Evolutionary conservation across 2,113 vertebrate species (phyloP).

Genomic region (Peromyscus leucopus): DNA sequence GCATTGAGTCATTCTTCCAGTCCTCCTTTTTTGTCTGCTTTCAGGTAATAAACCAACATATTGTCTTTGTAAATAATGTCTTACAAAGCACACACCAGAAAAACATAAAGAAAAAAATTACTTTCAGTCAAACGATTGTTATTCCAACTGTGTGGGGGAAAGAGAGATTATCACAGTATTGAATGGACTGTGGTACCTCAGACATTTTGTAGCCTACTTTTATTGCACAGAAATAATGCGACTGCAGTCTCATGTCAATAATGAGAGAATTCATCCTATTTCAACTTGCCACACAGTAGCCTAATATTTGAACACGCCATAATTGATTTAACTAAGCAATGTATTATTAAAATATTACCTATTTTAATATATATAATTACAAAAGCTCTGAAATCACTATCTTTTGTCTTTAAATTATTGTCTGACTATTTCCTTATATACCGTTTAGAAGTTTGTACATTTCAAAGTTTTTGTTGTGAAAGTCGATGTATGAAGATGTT

Average conservation of each 20-base stretch:
- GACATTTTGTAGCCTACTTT: neutral
- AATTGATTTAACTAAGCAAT: constrained; percentile 3
- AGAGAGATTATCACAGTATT: neutral
- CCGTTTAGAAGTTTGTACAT: neutral
- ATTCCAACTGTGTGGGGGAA: neutral
- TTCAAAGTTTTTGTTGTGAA: neutral
- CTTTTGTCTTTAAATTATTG: neutral
- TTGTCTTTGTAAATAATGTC: constrained; percentile 16
- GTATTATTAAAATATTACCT: neutral
- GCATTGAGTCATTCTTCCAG: neutral
- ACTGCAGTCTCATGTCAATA: neutral
- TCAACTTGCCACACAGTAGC: neutral
- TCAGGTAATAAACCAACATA: constrained; percentile 44
- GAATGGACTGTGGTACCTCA: neutral
- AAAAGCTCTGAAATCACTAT: neutral
- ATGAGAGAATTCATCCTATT: neutral
- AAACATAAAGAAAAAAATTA: constrained; percentile 30
- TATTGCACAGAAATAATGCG: constrained; percentile 18
- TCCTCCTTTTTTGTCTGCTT: neutral
- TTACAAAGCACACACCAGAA: constrained; percentile 17
- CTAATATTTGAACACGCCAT: neutral
- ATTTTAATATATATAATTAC: neutral
- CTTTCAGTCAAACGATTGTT: constrained; percentile 22
- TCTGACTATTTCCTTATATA: neutral
- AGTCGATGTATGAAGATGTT: neutral